These are phyloP conservation scores for Xiphophorus hellerii DNA, from an alignment of 2,113 vertebrate species.

Conservation along the genomic window DNA sequence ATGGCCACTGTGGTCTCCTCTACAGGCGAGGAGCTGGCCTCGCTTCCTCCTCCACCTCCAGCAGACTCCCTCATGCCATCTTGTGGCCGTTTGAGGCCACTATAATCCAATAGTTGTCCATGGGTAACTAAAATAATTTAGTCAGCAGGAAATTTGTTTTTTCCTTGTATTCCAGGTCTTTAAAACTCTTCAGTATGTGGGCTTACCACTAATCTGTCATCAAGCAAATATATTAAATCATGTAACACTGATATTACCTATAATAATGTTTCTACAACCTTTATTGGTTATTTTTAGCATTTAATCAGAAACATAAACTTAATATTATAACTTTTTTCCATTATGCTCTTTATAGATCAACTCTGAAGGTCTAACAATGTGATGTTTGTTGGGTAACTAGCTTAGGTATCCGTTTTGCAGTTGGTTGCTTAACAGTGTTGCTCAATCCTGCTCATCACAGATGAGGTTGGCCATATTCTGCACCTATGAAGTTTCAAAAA, in stretches of 20 bases:
- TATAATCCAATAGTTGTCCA: constrained; percentile 13
- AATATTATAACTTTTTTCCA: too few relatives aligned
- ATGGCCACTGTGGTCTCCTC: constrained; percentile 74
- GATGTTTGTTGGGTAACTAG: too few relatives aligned
- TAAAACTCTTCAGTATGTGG: neutral
- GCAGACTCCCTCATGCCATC: constrained; percentile 74
- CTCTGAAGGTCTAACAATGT: too few relatives aligned
- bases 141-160: neutral
- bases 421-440: too few relatives aligned
- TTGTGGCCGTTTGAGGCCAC: constrained; percentile 61
- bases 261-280: neutral
- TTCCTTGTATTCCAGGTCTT: neutral
- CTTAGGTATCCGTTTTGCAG: too few relatives aligned
- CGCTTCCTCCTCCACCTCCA: constrained; percentile 28
- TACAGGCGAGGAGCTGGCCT: constrained; percentile 53
- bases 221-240: neutral
- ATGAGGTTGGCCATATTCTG: too few relatives aligned
- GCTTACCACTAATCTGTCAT: too few relatives aligned
- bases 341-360: too few relatives aligned
- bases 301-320: too few relatives aligned
- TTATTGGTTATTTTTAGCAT: neutral
- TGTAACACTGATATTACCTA: neutral
- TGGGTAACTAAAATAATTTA: neutral
- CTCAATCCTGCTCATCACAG: too few relatives aligned
- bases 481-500: too few relatives aligned